Conservation (phyloP, 2,113 vertebrate species). For the Isurus oxyrinchus region DNA sequence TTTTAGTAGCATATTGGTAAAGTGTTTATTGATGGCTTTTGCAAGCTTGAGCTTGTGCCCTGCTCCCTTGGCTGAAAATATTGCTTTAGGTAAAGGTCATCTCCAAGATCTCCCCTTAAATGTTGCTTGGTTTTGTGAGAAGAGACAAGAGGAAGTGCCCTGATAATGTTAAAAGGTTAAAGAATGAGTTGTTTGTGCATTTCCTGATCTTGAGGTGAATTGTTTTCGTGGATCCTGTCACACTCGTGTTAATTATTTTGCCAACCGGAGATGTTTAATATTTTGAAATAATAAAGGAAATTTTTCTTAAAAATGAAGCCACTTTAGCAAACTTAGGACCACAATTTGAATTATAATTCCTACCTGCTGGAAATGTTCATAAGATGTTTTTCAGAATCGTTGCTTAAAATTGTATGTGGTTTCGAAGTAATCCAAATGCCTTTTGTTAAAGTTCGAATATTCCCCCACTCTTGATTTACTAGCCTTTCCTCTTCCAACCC, state of each 20-base stretch:
- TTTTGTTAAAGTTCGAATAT: not conserved
- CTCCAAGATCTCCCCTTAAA: not conserved
- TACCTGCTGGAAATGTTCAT: not conserved
- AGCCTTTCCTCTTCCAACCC: not conserved
- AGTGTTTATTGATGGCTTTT: not conserved
- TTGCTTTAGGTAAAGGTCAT: not conserved
- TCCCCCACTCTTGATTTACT: not conserved
- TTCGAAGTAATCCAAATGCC: not conserved
- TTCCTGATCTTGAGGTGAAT: not conserved
- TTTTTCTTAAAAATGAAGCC: not conserved
- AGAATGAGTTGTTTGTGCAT: not conserved
- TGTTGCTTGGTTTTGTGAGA: not conserved
- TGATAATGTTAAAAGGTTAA: not conserved
- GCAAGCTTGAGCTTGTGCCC: not conserved
- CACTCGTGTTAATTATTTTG: not conserved
- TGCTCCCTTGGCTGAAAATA: not conserved
- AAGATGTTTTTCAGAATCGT: not conserved
- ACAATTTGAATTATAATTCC: not conserved
- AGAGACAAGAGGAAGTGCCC: not conserved
- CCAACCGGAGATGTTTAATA: not conserved
- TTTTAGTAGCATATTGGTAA: not conserved
- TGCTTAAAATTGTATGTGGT: not conserved
- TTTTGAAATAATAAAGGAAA: not conserved
- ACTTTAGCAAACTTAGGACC: too few relatives aligned
- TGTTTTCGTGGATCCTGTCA: not conserved